Percentiles rank a stretch among this genome's conserved stretches.
Evolutionary conservation across 2,797 vertebrate species (phyloP).

Genomic region (Siniperca undulata): DNA sequence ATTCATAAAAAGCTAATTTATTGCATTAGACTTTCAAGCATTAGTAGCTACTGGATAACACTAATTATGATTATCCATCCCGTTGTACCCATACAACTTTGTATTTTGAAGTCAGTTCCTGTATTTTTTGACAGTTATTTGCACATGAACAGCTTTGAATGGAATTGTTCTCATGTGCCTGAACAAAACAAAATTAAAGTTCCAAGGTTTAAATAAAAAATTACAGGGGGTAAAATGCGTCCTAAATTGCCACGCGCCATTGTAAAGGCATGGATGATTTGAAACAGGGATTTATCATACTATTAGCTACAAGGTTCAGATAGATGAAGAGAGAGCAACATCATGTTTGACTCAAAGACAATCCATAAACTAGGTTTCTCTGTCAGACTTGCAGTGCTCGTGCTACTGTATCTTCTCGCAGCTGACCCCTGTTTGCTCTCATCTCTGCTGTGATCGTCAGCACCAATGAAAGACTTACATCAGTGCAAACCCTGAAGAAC

Average conservation of each 20-base stretch:
- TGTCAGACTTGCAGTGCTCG: slow-evolving; percentile 32
- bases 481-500: slow-evolving; percentile 43
- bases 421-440: slow-evolving; percentile 49
- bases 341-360: slow-evolving; percentile 7
- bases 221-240: not conserved
- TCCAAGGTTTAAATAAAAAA: not conserved
- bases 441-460: slow-evolving; percentile 54
- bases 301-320: not conserved
- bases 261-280: slow-evolving; percentile 4
- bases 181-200: not conserved
- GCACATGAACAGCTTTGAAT: not conserved
- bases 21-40: not conserved
- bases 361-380: slow-evolving; percentile 39
- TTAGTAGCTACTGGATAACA: not conserved
- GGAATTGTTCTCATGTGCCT: not conserved
- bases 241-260: not conserved
- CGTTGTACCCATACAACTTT: not conserved
- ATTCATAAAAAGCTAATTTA: not conserved
- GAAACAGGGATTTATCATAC: not conserved
- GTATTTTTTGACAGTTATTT: not conserved
- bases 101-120: not conserved
- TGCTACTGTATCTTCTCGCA: slow-evolving; percentile 22
- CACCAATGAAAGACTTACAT: slow-evolving; percentile 49
- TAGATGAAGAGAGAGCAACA: not conserved
- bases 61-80: slow-evolving; percentile 4